These are phyloP conservation scores for Lepidurus apus DNA, from an alignment of 1,140 invertebrate species.

Conservation along the genomic window DNA sequence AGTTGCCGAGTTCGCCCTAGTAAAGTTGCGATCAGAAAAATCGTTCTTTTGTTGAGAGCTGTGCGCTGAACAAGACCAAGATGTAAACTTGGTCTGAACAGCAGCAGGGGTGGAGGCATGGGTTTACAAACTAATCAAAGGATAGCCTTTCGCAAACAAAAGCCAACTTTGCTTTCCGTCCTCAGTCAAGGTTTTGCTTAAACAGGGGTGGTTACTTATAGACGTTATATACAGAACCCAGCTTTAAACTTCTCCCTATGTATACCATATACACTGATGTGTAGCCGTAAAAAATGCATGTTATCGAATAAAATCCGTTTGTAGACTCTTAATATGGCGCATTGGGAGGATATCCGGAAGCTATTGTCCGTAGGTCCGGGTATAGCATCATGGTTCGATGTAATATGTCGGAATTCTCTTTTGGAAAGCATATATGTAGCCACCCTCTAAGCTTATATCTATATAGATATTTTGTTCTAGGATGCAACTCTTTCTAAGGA, in stretches of 20 bases:
- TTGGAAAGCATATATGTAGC: no score
- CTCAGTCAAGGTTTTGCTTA: background rate
- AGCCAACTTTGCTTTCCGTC: constrained; percentile 6
- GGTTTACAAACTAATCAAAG: constrained; percentile 15
- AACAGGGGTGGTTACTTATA: background rate
- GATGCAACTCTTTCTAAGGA: background rate
- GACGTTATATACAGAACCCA: background rate
- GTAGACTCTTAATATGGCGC: background rate
- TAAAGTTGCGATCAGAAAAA: background rate
- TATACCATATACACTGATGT: no score
- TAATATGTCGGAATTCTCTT: no score
- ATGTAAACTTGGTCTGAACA: no score
- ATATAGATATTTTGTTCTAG: no score
- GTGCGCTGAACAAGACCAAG: no score
- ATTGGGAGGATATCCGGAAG: background rate
- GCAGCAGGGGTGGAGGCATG: background rate
- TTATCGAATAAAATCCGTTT: background rate
- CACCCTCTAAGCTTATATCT: no score
- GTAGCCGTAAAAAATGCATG: background rate
- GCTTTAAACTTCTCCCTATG: no score
- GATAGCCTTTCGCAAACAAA: constrained; percentile 9
- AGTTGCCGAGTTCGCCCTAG: background rate
- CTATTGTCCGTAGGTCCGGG: background rate
- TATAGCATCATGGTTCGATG: background rate
- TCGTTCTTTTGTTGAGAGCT: no score